Evolutionary conservation across 53 echinoderm and acorn worm genomes (phyloP).

Genomic region (Temnopleurus reevesii): DNA sequence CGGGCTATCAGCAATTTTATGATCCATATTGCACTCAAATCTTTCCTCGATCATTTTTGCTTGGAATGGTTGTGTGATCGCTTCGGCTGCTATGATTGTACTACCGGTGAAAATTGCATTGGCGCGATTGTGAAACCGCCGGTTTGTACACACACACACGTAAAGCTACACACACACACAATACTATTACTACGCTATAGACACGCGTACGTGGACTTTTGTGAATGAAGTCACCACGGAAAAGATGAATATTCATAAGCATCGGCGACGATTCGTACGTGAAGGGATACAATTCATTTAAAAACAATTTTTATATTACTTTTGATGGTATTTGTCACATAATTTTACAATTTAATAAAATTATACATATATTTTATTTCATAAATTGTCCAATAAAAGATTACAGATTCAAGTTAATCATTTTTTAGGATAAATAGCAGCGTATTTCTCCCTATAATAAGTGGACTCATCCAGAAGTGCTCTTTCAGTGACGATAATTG

Average conservation of each 20-base stretch:
- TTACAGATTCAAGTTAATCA: no score
- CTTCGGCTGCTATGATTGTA: background rate
- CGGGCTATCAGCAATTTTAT: conserved; percentile 61
- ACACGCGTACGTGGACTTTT: conserved; percentile 18
- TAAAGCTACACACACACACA: background rate
- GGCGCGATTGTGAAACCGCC: conserved; percentile 30
- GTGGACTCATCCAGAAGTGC: background rate
- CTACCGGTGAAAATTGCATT: background rate
- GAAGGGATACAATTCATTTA: background rate
- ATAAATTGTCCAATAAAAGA: no score
- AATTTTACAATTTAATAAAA: no score
- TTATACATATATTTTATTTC: no score
- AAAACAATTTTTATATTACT: no score
- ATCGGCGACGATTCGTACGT: background rate
- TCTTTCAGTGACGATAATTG: no score
- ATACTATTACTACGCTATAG: background rate
- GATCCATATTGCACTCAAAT: conserved; percentile 68
- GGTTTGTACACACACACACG: background rate
- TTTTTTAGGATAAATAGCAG: no score
- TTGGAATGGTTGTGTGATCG: background rate
- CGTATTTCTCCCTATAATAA: background rate
- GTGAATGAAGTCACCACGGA: conserved; percentile 27
- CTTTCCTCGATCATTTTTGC: conserved; percentile 43
- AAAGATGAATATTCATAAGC: conserved; percentile 1
- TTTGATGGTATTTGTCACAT: no score